Evolutionary conservation across 2,888 invertebrate species (phyloP), one percentile per base, ranked within the genome.

Genomic region (Sturmia bella): DNA sequence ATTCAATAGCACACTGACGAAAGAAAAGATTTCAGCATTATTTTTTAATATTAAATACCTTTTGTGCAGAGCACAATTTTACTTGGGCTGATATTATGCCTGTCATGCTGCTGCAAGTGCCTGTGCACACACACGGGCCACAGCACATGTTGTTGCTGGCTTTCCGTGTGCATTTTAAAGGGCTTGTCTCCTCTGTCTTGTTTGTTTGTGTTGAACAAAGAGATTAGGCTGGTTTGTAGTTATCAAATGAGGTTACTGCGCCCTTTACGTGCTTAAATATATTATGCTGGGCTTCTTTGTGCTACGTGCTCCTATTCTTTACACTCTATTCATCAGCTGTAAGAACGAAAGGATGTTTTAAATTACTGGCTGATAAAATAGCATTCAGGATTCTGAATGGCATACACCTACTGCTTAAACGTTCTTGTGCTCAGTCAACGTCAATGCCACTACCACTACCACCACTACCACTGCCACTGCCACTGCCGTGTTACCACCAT

Each of bases 191-290:
- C n/a, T n/a, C n/a, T 7, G 32, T 3, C 32, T n/a, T 32, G 32
- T 3, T 61, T 50, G n/a, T 32, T 66, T 39, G 12, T 66, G 19
- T 73, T 64, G 21, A 56, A 79, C 72, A 73, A 73, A 79, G 73
- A 59, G 57, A 66, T 73, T 79, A 79, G 66, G 52, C 72, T 37
- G 59, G 41, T 43, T 76, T 61, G 72, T 66, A 59, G 37, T 52
- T 50, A 32, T 9, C 32, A 59, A 68, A 59, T 63, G 50, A 17
- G 41, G 52, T 75, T 78, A 70, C 48, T 82, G 78, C 64, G 19
- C 54, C 54, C 70, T 78, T 78, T 78, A 82, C 78, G 78, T 82
- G 78, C 43, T 74, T 66, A 75, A 66, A 82, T 75, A 66, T 61
- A 54, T 82, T 78, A 74, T 78, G 64, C 57, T 37, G 21, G 61